Base-by-base conservation (phyloP, 2,113 vertebrate genomes). In the Nothoprocta perdicaria region DNA sequence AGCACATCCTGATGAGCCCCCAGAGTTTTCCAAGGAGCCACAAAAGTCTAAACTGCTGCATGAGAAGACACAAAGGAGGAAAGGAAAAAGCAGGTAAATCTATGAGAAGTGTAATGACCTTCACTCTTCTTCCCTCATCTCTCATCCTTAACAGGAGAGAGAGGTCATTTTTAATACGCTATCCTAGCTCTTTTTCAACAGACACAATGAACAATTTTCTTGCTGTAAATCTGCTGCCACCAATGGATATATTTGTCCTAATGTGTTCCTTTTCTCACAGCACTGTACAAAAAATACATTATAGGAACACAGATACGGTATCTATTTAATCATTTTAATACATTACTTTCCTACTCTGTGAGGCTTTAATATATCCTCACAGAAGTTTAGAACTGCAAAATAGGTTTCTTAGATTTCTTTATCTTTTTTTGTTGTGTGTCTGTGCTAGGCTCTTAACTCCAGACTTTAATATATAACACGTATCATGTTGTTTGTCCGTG, bases 261-360 rank as follows among this genome's bases (percentile, higher is more conserved):
- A 38, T 33, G 43, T 80, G 43, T 63, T 83, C 31, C 72, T 80
- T 91, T 89, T 57, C 81, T 92, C 89, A 74, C 46, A 57, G 52
- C 1, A 0, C 31, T 78, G 38, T 65, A 78, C 79, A 92, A 86
- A 87, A 93, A 61, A 60, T 67, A 68, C 75, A 61, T 92, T 86
- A 24, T 57, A 67, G 85, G 76, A 57, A 72, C 74, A 71, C 21
- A 88, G 86, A 77, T 60, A 50, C 14, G 67, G 23, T 72, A 80
- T 75, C 66, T 91, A 65, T 86, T 94, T 82, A 89, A 61, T 63
- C 40, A 33, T 26, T 83, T 55, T 41, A 83, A 85, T 48, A 80
- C 27, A 29, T 86, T 71, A 33, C 12, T 38, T 92, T 72, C 23
- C 65, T 72, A 45, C 46, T 85, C 66, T 33, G 41, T 18, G 27